Evolutionary conservation across 2,113 vertebrate species (phyloP).

Genomic region (Microcebus griseorufus): DNA sequence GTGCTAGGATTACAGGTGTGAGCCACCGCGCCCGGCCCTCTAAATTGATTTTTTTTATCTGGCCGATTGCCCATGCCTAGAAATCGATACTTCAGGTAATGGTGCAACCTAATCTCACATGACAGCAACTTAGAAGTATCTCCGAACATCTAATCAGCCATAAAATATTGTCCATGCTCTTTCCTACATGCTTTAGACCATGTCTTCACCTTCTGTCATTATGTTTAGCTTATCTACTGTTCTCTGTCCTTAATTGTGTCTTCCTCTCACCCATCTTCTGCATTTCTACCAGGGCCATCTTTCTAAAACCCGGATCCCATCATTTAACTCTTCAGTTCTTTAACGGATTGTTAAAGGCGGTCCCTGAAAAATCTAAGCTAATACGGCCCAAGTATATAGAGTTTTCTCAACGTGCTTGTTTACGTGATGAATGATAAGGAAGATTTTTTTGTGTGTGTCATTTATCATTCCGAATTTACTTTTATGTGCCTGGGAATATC

Average conservation of each 20-base stretch:
- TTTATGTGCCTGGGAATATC: neutral
- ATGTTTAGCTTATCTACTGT: neutral
- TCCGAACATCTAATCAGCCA: neutral
- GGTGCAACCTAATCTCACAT: neutral
- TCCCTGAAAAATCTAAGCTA: neutral
- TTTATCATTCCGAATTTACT: neutral
- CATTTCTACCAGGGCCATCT: neutral
- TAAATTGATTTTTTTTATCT: neutral
- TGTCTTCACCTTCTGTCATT: neutral
- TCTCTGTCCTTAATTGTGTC: neutral
- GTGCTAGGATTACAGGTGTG: too few relatives aligned
- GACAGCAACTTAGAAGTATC: neutral
- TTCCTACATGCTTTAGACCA: neutral
- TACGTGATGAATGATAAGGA: neutral
- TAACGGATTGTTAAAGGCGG: neutral
- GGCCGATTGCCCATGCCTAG: neutral
- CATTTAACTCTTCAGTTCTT: neutral
- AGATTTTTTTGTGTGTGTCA: neutral
- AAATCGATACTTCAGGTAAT: neutral
- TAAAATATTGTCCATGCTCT: neutral
- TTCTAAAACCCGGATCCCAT: neutral
- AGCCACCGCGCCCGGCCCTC: neutral
- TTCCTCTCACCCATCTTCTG: neutral
- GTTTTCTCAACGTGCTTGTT: neutral
- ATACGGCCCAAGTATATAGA: neutral